A percentile compares a stretch with the other conserved stretches of the same genome.
Evolutionary conservation across 2,888 invertebrate species (phyloP).

Genomic region (Tridacna crocea): DNA sequence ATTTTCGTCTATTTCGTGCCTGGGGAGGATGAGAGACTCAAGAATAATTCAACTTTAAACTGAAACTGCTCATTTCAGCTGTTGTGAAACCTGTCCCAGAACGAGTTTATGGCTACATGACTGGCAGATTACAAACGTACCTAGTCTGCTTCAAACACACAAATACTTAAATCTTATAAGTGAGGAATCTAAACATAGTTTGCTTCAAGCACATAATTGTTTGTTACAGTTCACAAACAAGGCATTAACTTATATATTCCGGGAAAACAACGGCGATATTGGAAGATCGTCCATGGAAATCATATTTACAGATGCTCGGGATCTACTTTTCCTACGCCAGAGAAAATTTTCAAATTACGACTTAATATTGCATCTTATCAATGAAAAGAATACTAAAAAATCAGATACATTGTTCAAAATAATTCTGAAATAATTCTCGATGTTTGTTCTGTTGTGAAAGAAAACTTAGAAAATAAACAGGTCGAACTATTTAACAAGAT

Average conservation of each 20-base stretch:
- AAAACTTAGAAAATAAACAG: not conserved
- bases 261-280: conserved; percentile 34
- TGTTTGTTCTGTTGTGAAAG: not conserved
- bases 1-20: not conserved
- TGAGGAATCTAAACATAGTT: not conserved
- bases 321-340: conserved; percentile 42
- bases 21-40: not conserved
- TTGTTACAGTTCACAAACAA: conserved; percentile 7
- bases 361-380: not conserved
- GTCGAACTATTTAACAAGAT: conserved; percentile 31
- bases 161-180: not conserved
- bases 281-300: conserved; percentile 47
- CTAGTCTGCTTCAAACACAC: not conserved
- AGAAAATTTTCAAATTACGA: conserved; percentile 15
- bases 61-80: conserved; percentile 27
- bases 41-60: conserved; percentile 17
- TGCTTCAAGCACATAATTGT: not conserved
- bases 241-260: conserved; percentile 33
- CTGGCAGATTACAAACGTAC: conserved; percentile 22
- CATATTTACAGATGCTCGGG: conserved; percentile 54
- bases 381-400: not conserved
- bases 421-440: too few relatives aligned
- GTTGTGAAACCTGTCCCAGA: conserved; percentile 58
- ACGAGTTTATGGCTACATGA: conserved; percentile 49
- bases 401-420: not conserved